Evolutionary conservation across 2,113 vertebrate genomes (phyloP).

Genomic region (Oxyura jamaicensis): DNA sequence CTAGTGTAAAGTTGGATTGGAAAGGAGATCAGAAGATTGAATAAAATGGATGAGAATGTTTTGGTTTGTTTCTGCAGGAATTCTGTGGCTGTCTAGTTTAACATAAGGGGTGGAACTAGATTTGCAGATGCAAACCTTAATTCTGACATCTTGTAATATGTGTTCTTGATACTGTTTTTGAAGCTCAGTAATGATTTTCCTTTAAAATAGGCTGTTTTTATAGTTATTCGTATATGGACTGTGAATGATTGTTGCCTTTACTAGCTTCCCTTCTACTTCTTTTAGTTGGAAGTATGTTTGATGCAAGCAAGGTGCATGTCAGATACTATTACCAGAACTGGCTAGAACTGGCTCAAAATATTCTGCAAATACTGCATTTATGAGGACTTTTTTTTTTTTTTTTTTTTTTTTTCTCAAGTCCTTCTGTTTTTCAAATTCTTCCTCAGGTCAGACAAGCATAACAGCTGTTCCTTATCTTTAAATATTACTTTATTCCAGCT

Average conservation of each 20-base stretch:
- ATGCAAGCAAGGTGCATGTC: not conserved
- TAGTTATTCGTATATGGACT: not conserved
- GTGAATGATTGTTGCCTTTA: not conserved
- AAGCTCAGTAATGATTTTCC: not conserved
- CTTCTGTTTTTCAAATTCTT: constrained; percentile 20
- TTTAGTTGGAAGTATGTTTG: not conserved
- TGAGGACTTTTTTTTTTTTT: not conserved
- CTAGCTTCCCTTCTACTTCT: not conserved
- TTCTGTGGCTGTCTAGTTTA: not conserved
- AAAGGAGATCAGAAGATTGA: not conserved
- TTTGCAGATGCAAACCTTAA: not conserved
- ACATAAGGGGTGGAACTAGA: not conserved
- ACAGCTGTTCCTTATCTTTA: constrained; percentile 29
- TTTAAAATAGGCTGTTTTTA: not conserved
- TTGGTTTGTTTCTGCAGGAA: not conserved
- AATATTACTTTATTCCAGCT: not conserved
- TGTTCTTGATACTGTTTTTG: not conserved
- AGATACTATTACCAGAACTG: not conserved
- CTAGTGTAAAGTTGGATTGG: not conserved
- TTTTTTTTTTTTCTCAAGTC: not conserved
- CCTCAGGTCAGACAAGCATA: not conserved
- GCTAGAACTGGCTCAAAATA: not conserved
- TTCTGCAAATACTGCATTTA: not conserved
- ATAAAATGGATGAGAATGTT: not conserved
- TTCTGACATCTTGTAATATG: not conserved